A percentile compares a stretch with the other conserved stretches of the same genome.
These are phyloP conservation scores for Bungarus multicinctus DNA, from an alignment of 2,113 vertebrate species.

Conservation along the genomic window DNA sequence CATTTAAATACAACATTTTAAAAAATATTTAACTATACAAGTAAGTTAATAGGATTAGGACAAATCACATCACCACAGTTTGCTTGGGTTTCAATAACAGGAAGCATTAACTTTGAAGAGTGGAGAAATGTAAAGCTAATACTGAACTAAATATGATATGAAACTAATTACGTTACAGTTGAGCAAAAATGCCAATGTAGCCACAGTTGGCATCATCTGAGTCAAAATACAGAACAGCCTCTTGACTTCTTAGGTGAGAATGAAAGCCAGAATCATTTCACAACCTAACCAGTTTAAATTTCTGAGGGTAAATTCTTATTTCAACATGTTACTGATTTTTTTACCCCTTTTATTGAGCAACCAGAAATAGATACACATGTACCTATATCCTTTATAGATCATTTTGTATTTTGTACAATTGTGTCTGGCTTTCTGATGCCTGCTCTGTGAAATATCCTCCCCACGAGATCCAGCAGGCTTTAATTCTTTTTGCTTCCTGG, in stretches of 20 bases:
- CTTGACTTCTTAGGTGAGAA: neutral
- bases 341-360: neutral
- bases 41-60: neutral
- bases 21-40: neutral
- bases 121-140: neutral
- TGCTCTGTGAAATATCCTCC: neutral
- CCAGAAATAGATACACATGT: neutral
- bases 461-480: neutral
- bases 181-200: neutral
- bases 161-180: neutral
- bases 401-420: neutral
- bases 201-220: neutral
- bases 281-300: neutral
- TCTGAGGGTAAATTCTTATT: neutral
- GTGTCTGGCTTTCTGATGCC: neutral
- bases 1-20: neutral
- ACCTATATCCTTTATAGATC: neutral
- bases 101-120: neutral
- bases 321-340: neutral
- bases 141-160: neutral
- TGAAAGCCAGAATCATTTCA: neutral
- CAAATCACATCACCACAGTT: neutral
- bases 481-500: neutral
- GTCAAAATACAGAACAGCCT: neutral
- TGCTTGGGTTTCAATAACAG: neutral